Percentiles rank a stretch among this genome's conserved stretches.
phyloP scores from a whole-genome alignment of 2,888 invertebrate species.

The Xylocampa areola region DNA sequence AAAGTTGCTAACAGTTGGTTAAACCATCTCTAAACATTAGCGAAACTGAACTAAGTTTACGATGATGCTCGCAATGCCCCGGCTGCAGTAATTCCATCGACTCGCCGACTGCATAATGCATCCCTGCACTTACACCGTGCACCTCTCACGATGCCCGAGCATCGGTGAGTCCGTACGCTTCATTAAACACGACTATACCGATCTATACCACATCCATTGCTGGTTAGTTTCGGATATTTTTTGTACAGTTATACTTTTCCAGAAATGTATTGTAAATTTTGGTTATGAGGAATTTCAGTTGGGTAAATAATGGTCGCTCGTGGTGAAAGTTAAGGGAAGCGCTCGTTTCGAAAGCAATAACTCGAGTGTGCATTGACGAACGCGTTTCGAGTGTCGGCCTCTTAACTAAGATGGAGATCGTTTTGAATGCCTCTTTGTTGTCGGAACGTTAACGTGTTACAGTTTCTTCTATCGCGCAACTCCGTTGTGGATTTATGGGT shows the following conservation, averaged over 20 bases:
- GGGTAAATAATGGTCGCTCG: slow-evolving; percentile 2
- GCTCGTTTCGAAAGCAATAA: slow-evolving; percentile 81
- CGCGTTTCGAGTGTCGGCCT: slow-evolving; percentile 80
- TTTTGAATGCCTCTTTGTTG: slow-evolving; percentile 80
- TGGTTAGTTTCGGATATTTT: background rate
- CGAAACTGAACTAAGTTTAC: slow-evolving; percentile 76
- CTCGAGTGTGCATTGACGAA: slow-evolving; percentile 84
- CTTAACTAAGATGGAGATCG: slow-evolving; percentile 82
- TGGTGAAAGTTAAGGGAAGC: slow-evolving; percentile 68
- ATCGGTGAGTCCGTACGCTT: slow-evolving; percentile 62
- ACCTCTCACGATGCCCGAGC: slow-evolving; percentile 67
- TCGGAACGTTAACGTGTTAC: slow-evolving; percentile 64
- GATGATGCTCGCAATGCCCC: slow-evolving; percentile 65
- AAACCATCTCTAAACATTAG: slow-evolving; percentile 71
- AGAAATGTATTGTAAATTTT: slow-evolving; percentile 23
- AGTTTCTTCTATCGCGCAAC: slow-evolving; percentile 57
- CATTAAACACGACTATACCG: slow-evolving; percentile 57
- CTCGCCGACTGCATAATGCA: slow-evolving; percentile 80
- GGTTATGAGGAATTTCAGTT: background rate
- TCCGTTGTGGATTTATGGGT: slow-evolving; percentile 54
- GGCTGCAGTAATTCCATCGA: slow-evolving; percentile 74
- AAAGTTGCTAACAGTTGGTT: slow-evolving; percentile 66
- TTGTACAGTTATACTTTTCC: background rate
- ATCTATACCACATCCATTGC: slow-evolving; percentile 48
- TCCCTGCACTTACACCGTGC: slow-evolving; percentile 79